Evolutionary conservation across 2,113 vertebrate genomes (phyloP).

Genomic region (Porphyrio hochstetteri): DNA sequence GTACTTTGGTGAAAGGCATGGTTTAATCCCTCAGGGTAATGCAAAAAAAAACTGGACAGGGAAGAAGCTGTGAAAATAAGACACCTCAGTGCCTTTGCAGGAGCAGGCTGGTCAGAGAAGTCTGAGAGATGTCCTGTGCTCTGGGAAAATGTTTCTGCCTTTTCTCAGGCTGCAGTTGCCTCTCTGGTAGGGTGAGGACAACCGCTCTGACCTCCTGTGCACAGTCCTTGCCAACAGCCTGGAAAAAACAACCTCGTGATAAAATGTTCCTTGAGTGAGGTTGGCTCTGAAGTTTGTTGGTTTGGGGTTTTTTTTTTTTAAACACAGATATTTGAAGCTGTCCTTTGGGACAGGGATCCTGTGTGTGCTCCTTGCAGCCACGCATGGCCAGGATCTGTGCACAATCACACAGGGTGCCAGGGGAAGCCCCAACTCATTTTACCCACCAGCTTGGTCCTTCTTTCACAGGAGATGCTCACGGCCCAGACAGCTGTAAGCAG

Average conservation of each 20-base stretch:
- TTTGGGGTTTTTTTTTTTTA: neutral
- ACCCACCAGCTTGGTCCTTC: neutral
- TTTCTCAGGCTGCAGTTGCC: neutral
- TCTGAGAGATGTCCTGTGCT: neutral
- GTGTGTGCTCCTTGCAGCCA: rapidly evolving
- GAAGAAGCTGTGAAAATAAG: neutral
- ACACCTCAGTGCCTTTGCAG: neutral
- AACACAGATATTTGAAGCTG: neutral
- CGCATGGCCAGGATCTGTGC: neutral
- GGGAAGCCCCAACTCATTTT: neutral
- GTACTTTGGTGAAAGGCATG: neutral
- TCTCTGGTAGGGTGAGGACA: neutral
- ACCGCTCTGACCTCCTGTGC: neutral
- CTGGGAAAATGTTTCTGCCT: neutral
- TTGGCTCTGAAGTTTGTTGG: neutral
- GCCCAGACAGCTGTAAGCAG: neutral
- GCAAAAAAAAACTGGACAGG: neutral
- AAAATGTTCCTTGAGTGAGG: neutral
- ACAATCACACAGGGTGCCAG: rapidly evolving
- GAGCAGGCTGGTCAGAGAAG: neutral
- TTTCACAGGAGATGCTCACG: neutral
- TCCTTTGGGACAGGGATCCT: neutral
- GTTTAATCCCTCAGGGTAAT: neutral
- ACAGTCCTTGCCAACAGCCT: rapidly evolving
- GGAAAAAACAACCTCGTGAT: neutral